Base-by-base conservation (phyloP, 2,888 invertebrate genomes). In the Chloromyia formosa region DNA sequence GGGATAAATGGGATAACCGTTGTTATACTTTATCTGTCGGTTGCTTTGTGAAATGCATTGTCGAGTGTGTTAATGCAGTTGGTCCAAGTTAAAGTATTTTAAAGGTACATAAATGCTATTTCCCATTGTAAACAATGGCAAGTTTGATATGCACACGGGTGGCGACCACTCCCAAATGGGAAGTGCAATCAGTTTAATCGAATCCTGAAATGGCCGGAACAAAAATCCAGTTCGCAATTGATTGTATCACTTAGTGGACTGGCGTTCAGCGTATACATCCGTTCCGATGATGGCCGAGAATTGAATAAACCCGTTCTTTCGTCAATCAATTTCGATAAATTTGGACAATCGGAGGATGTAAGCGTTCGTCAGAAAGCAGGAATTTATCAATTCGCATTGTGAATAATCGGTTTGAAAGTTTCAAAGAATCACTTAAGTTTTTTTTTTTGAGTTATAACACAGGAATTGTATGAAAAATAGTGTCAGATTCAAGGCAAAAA, bases 1-100 rank as follows among this genome's bases (percentile, higher is more conserved):
- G 22, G n/a, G 49, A 66, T 66, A 66, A 66, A 66, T 66, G 35
- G 66, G 66, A 66, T 66, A 49, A 64, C 49, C 9, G 66, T 4
- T 66, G 45, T 49, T 66, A 45, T 20, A 66, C 66, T 66, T 66
- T 66, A 49, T 66, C 22, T 22, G 35, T 45, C 20, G 27, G 49
- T 49, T 49, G 14, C n/a, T 40, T 22, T n/a, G 62, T n/a, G 40
- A 62, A 54, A 18, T 22, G 53, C 10, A 16, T 62, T 27, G 23
- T 35, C 16, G 16, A 16, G n/a, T 62, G 35, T 62, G 62, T 40
- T 62, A 62, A 62, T 62, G 62, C 40, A 18, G 18, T 62, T 62
- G 40, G 23, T 35, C 40, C 9, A 40, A 62, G 40, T 62, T 62
- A 62, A 62, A 62, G 62, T 40, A 23, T 16, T 62, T 62, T 62